Base-by-base conservation (phyloP, 2,113 vertebrate genomes). In the Acinonyx jubatus region DNA sequence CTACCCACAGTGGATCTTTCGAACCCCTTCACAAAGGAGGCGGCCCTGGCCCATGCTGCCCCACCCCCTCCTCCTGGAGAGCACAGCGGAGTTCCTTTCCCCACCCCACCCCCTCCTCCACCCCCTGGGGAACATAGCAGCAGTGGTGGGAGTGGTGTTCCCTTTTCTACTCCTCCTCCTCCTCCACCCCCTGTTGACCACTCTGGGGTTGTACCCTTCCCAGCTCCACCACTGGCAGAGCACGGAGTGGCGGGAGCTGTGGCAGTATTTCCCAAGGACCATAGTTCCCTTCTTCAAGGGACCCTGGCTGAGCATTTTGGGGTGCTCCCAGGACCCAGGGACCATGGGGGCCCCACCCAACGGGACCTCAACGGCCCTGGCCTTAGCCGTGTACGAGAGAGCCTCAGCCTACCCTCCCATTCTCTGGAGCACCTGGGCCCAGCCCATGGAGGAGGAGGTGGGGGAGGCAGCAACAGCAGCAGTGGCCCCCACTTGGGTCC, bases 221-320 rank as follows among this genome's bases (percentile, higher is more conserved):
- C 98, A 0, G 41, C 98, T 23, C 98, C 98, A 0, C 97, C 99
- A 1, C 94, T 98, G 93, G 97, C 98, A 66, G 99, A 99, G 78
- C 98, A 98, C 0, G 96, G 98, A 68, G 97, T 98, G 82, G 95
- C 98, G 12, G 98, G 98, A 79, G 57, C 98, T 57, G 97, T 98
- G 90, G 97, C 98, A 52, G 96, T 98, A 16, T 99, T 99, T 74
- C 98, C 86, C 97, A 99, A 71, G 98, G 98, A 99, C 95, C 99
- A 98, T 94, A 96, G 98, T 82, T 97, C 98, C 14, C 82, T 98
- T 50, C 99, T 99, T 69, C 98, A 98, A n/a, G 99, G 99, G 98
- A 99, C 99, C 4, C 97, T 99, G 82, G 99, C 99, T 95, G 99
- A 99, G 98, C 98, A 98, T 91, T 99, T 99, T 80, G 57, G 96